Evolutionary conservation across 2,113 vertebrate species (phyloP).

Genomic region (Pelmatolapia mariae): DNA sequence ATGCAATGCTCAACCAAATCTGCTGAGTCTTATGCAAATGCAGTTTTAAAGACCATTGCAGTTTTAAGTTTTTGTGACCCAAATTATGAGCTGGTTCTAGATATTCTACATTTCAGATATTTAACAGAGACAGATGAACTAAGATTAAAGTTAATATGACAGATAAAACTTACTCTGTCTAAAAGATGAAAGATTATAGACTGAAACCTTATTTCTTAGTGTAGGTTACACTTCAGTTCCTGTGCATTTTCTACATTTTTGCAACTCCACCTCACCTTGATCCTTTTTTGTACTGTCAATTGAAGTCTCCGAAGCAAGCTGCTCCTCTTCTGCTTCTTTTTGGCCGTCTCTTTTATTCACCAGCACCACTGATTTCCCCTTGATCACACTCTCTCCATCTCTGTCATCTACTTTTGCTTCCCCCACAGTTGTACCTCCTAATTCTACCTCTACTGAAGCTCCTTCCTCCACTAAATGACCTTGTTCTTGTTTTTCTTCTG

Average conservation of each 20-base stretch:
- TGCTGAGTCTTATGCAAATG: background rate
- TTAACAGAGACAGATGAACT: background rate
- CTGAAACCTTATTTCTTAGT: background rate
- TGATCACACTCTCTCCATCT: background rate
- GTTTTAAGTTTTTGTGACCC: background rate
- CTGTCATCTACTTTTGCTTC: background rate
- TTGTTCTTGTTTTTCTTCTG: background rate
- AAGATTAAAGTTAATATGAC: background rate
- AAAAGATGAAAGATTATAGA: background rate
- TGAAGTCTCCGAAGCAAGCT: background rate
- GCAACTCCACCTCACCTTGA: conserved; percentile 45
- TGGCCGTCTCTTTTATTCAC: conserved; percentile 1
- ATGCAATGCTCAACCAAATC: conserved; percentile 17
- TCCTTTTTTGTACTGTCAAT: background rate
- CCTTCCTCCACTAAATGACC: conserved; percentile 1
- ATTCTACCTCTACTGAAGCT: background rate
- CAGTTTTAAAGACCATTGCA: background rate
- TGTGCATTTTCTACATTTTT: background rate
- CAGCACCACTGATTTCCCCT: background rate
- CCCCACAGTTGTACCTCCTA: background rate
- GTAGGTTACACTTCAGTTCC: background rate
- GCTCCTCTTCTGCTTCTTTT: conserved; percentile 8
- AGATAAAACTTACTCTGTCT: background rate
- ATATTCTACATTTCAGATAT: background rate
- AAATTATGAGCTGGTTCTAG: background rate